phyloP scores from a whole-genome alignment of 2,797 vertebrate species.

The Alfaro cultratus region DNA sequence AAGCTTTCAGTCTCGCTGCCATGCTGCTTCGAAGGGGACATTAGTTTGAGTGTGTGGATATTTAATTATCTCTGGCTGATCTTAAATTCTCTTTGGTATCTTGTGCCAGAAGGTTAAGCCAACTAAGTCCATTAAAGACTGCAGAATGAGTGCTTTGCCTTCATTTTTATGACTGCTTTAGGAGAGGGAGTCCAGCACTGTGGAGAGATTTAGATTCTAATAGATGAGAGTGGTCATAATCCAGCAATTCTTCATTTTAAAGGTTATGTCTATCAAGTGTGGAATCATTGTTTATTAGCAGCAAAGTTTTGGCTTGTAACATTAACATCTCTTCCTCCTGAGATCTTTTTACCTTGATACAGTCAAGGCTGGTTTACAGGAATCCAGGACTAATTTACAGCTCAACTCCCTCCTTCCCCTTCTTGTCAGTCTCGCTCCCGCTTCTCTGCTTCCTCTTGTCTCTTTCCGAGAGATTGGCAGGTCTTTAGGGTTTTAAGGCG shows the following conservation, averaged over 20 bases:
- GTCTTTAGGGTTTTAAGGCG: conserved; percentile 65
- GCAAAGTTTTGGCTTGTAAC: conserved; percentile 43
- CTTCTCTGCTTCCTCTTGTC: conserved; percentile 40
- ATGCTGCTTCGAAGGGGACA: conserved; percentile 32
- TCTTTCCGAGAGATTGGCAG: conserved; percentile 62
- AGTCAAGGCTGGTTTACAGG: conserved; percentile 41
- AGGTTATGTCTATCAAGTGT: conserved; percentile 16
- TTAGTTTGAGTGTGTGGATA: conserved; percentile 27
- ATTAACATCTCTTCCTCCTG: conserved; percentile 25
- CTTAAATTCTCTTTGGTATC: conserved; percentile 36
- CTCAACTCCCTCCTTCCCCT: conserved; percentile 15
- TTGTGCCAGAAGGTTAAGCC: conserved; percentile 49
- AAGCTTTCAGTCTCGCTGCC: conserved; percentile 15
- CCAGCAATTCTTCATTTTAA: conserved; percentile 32
- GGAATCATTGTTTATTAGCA: conserved; percentile 26
- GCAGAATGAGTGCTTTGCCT: conserved; percentile 49
- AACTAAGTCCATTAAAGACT: conserved; percentile 47
- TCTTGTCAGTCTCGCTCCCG: conserved; percentile 34
- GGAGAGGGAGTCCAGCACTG: conserved; percentile 28
- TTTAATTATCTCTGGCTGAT: conserved; percentile 54
- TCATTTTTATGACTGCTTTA: conserved; percentile 49
- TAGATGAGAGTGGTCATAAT: conserved; percentile 22
- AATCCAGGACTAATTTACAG: conserved; percentile 53
- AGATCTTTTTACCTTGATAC: conserved; percentile 28
- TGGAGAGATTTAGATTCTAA: conserved; percentile 51